Evolutionary conservation across 2,113 vertebrate genomes (phyloP), one percentile per base, ranked within the genome.

Genomic region (Mesitornis unicolor): DNA sequence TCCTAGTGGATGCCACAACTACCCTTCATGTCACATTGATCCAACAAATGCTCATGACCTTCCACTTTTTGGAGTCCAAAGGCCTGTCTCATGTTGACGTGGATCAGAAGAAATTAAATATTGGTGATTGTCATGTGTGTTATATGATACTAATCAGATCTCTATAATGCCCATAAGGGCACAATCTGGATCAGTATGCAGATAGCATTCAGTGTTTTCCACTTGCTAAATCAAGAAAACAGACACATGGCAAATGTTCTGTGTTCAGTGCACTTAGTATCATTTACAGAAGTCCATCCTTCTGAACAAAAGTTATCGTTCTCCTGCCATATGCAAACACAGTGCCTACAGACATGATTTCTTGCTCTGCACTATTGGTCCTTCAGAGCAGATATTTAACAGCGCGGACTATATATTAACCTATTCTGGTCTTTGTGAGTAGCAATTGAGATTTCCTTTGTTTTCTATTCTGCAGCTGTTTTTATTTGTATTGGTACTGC

Each of bases 301-400:
- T 69, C 53, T 50, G 7, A 20, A 54, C 77, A 60, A 64, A 51
- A 47, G 11, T 2, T 14, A 17, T 35, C 5, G 43, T 64, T 74
- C 35, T 67, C 24, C 47, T 68, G 35, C 35, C 17, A 28, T 14
- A 81, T 0, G 0, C 5, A 6, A 81, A 31, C 28, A 64, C 6
- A 84, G 9, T 7, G 84, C 24, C 54, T 33, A 63, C 13, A 81
- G 76, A 81, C 16, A 56, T 1, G 0, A 13, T 48, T 78, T 75
- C 35, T 60, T 78, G 33, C 26, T 80, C 17, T 71, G 56, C 48
- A 36, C 29, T 56, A 26, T 15, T 67, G 22, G 64, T 87, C 15
- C 60, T 29, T 8, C 35, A 84, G 43, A 84, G 64, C 42, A 81
- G 26, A 48, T 1, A 68, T 19, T 60, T 86, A 67, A 74, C 21